Conservation (phyloP, 2,888 invertebrate species). For the Eupithecia centaureata region DNA sequence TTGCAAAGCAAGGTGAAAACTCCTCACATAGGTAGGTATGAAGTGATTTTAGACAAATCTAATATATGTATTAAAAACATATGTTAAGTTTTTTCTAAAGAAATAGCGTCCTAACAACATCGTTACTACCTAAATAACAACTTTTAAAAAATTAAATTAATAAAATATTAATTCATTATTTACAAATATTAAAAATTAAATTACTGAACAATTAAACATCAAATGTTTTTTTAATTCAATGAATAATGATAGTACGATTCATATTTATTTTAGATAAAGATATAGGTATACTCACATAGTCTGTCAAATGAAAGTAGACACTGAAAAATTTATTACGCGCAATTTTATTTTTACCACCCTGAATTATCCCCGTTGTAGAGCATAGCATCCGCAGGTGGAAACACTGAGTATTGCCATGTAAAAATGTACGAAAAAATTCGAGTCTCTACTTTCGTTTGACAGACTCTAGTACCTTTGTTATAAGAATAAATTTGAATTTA, state of each 20-base stretch:
- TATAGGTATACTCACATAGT: too few relatives aligned
- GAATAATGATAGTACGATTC: conserved; percentile 1
- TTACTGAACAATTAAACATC: conserved; percentile 37
- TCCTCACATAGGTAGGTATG: not conserved
- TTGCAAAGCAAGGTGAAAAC: not conserved
- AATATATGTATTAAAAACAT: not conserved
- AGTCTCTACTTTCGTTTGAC: too few relatives aligned
- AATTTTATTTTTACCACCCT: too few relatives aligned
- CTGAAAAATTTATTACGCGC: too few relatives aligned
- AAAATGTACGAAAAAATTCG: too few relatives aligned
- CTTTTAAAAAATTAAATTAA: not conserved
- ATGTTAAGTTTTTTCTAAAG: not conserved
- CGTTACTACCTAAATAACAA: conserved; percentile 6
- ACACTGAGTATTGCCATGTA: too few relatives aligned
- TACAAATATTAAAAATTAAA: too few relatives aligned
- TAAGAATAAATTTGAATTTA: conserved; percentile 7
- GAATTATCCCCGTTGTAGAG: too few relatives aligned
- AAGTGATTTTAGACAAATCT: not conserved
- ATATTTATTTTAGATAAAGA: conserved; percentile 14
- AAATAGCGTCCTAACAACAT: not conserved
- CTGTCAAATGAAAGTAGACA: too few relatives aligned
- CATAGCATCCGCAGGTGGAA: too few relatives aligned
- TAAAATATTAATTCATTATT: conserved; percentile 29
- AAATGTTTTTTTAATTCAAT: conserved; percentile 25
- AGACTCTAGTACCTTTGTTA: not conserved